phyloP scores from a whole-genome alignment of 2,888 invertebrate genomes.

The Scaptomyza cyrtandrae region DNA sequence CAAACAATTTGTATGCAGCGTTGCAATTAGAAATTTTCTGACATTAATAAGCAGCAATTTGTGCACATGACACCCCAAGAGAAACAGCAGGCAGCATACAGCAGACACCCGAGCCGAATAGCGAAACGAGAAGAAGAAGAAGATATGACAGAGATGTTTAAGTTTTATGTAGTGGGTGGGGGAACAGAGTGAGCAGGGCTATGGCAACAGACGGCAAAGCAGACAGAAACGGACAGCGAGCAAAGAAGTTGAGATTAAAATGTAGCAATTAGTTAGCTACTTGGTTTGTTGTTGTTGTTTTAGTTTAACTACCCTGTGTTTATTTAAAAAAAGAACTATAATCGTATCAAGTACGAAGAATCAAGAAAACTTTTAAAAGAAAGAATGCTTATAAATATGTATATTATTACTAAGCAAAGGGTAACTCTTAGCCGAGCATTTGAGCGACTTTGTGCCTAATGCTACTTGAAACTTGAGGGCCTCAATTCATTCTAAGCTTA shows the following conservation, averaged over 20 bases:
- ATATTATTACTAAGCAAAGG: neutral
- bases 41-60: conserved; percentile 77
- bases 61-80: conserved; percentile 67
- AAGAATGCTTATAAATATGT: too few species aligned
- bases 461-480: neutral
- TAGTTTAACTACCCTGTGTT: neutral
- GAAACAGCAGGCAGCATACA: conserved; percentile 4
- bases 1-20: conserved; percentile 69
- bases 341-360: too few species aligned
- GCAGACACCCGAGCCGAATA: neutral
- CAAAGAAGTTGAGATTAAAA: conserved; percentile 44
- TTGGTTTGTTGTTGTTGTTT: neutral
- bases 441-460: neutral
- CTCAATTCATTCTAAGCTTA: conserved; percentile 16
- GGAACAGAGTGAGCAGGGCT: neutral
- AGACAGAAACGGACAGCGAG: conserved; percentile 1
- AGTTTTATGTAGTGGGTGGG: neutral
- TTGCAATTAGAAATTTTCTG: conserved; percentile 76
- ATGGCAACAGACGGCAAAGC: neutral
- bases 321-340: neutral
- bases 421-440: neutral
- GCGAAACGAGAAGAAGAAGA: neutral
- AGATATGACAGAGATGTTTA: neutral
- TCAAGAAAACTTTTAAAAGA: too few species aligned
- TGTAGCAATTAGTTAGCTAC: conserved; percentile 52